These are phyloP conservation scores for Halcyon leucocephala DNA, from an alignment of 2,797 vertebrate genomes.

Conservation along the genomic window DNA sequence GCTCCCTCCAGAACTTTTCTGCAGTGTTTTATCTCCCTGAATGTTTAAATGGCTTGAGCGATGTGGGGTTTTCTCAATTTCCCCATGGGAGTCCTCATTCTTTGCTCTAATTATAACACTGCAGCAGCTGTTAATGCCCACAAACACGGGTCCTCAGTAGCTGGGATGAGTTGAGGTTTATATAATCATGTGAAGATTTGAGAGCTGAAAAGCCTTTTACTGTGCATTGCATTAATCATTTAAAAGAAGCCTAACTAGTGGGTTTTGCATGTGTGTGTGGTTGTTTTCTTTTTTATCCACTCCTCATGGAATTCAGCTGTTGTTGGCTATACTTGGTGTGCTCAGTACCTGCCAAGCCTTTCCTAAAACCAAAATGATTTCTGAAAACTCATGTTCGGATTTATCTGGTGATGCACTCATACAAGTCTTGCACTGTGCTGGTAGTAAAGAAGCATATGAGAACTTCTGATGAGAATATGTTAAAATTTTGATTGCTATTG, in stretches of 20 bases:
- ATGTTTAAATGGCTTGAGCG: constrained; percentile 25
- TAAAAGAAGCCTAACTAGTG: constrained; percentile 14
- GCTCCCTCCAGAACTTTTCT: not conserved
- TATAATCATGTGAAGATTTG: constrained; percentile 25
- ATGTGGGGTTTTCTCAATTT: constrained; percentile 33
- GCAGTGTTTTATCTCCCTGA: constrained; percentile 5
- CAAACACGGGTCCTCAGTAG: not conserved
- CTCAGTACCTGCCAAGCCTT: not conserved
- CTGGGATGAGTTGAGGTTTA: constrained; percentile 35
- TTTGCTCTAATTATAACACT: constrained; percentile 6
- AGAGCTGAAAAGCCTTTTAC: constrained; percentile 21
- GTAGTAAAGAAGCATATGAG: not conserved
- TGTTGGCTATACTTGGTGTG: not conserved
- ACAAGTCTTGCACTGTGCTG: not conserved
- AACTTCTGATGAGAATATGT: not conserved
- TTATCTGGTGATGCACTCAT: not conserved
- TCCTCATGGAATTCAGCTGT: not conserved
- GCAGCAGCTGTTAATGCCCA: constrained; percentile 11
- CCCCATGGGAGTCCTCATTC: not conserved
- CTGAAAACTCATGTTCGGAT: not conserved
- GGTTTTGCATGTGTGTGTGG: not conserved
- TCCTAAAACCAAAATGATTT: not conserved
- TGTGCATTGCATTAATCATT: constrained; percentile 26
- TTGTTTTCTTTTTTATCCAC: not conserved
- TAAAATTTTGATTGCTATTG: not conserved